phyloP scores from a whole-genome alignment of 2,888 invertebrate genomes.

The Watsonalla binaria region DNA sequence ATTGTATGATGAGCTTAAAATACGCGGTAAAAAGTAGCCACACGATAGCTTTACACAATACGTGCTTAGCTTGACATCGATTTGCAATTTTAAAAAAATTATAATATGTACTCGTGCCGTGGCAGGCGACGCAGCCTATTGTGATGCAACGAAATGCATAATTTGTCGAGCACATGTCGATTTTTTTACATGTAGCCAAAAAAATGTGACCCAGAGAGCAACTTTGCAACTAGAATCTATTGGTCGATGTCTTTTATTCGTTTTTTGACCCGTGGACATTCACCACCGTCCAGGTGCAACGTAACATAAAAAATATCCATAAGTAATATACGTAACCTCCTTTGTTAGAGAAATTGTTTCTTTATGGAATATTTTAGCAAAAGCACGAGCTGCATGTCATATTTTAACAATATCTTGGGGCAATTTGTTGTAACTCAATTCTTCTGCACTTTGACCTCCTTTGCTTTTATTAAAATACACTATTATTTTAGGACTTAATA shows the following conservation, averaged over 20 bases:
- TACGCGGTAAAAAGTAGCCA: conserved; percentile 46
- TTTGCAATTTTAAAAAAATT: conserved; percentile 56
- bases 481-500: too few relatives aligned
- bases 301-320: conserved; percentile 53
- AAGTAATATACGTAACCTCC: conserved; percentile 14
- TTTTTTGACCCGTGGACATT: conserved; percentile 70
- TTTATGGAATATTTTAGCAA: not conserved
- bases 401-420: conserved; percentile 6
- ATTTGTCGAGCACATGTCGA: conserved; percentile 74
- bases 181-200: conserved; percentile 39
- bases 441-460: too few relatives aligned
- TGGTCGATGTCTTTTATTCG: conserved; percentile 60
- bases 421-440: not conserved
- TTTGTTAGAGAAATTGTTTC: conserved; percentile 6
- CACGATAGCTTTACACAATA: conserved; percentile 41
- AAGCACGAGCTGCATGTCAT: conserved; percentile 9
- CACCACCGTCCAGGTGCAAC: conserved; percentile 67
- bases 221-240: conserved; percentile 64
- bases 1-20: conserved; percentile 13
- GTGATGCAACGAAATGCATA: conserved; percentile 74
- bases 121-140: conserved; percentile 49
- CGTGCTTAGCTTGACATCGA: conserved; percentile 57
- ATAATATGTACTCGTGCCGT: conserved; percentile 54
- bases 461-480: too few relatives aligned
- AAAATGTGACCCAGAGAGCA: conserved; percentile 61